phyloP scores from a whole-genome alignment of 2,113 vertebrate species.

The Centropus unirufus region DNA sequence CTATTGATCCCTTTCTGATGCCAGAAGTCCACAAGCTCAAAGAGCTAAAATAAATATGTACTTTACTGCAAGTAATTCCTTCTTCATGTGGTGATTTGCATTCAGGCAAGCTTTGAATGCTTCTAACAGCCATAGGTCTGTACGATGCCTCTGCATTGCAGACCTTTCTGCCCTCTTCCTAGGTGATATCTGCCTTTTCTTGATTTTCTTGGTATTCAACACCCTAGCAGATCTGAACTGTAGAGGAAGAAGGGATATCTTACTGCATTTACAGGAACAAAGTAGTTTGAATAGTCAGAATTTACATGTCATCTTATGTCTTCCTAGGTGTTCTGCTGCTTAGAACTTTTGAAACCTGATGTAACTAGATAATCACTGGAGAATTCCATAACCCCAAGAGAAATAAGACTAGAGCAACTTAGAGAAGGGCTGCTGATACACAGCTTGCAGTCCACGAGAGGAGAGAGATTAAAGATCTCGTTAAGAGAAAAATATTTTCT shows the following conservation, averaged over 20 bases:
- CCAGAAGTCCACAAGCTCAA: background rate
- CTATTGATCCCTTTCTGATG: background rate
- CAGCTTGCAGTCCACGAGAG: background rate
- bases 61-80: background rate
- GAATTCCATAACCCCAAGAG: background rate
- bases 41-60: background rate
- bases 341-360: background rate
- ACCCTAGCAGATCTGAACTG: background rate
- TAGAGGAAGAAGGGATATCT: background rate
- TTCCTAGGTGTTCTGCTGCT: background rate
- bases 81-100: background rate
- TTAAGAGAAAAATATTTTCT: background rate
- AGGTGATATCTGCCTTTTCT: background rate
- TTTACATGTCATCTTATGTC: background rate
- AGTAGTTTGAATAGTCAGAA: background rate
- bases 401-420: background rate
- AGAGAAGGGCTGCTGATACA: background rate
- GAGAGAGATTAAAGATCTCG: background rate
- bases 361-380: background rate
- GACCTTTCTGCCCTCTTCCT: background rate
- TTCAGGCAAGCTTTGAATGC: background rate
- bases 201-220: background rate
- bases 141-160: background rate
- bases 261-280: background rate
- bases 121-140: background rate